phyloP scores from a whole-genome alignment of 2,888 invertebrate species.

The Aphodius granarius region DNA sequence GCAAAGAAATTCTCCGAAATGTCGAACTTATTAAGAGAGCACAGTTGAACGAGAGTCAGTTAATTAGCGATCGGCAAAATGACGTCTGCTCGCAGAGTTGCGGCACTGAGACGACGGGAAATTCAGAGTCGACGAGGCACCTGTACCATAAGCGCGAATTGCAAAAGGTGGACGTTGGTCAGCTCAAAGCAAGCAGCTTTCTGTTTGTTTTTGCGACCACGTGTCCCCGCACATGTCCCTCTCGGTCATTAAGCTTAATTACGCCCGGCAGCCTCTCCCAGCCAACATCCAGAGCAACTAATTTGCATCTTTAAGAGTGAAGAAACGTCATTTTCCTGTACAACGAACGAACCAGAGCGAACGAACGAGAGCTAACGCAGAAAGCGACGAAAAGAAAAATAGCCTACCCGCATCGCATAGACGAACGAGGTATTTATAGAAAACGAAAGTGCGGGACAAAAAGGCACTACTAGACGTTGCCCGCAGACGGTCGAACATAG shows the following conservation, averaged over 20 bases:
- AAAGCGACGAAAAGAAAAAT: neutral
- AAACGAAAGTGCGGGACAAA: conserved; percentile 9
- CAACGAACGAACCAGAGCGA: too few relatives aligned
- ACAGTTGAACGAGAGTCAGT: neutral
- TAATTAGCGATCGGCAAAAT: neutral
- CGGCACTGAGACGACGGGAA: neutral
- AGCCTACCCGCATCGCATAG: neutral
- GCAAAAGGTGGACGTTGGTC: neutral
- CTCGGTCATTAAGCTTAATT: neutral
- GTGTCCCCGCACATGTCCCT: neutral
- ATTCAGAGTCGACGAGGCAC: neutral
- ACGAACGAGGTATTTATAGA: neutral
- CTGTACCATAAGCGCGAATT: neutral
- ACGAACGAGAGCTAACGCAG: neutral
- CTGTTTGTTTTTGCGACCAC: neutral
- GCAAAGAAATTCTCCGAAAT: too few relatives aligned
- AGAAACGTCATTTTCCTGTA: neutral
- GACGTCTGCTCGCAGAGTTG: neutral
- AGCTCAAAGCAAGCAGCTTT: too few relatives aligned
- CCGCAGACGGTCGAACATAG: conserved; percentile 39
- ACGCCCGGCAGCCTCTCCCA: neutral
- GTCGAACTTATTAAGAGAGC: neutral
- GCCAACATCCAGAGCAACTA: neutral
- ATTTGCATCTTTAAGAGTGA: neutral
- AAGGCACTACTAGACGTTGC: conserved; percentile 32